Percentiles rank a stretch among this genome's conserved stretches.
Conservation (phyloP, 1,140 invertebrate species). For the Heliothis virescens region DNA sequence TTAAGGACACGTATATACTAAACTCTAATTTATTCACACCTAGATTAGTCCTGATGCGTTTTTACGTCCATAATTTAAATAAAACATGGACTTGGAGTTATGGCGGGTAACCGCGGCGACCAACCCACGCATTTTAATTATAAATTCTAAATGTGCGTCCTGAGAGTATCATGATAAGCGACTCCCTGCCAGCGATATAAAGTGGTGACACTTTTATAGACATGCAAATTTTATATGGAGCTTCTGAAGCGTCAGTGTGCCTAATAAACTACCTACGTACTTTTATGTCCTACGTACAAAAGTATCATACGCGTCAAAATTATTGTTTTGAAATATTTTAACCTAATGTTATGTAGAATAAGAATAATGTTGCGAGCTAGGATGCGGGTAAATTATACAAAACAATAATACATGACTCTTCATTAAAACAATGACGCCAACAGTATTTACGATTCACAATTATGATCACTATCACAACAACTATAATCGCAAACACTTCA, state of each 20-base stretch:
- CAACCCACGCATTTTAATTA: conserved; percentile 33
- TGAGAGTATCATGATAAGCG: conserved; percentile 25
- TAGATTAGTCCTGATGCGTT: conserved; percentile 15
- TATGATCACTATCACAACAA: no score
- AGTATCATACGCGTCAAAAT: no score
- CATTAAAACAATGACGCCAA: no score
- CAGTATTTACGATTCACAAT: no score
- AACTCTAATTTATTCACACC: conserved; percentile 5
- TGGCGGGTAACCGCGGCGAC: conserved; percentile 10
- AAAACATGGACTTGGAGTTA: conserved; percentile 4
- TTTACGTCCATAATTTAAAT: conserved; percentile 33
- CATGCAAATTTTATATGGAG: conserved; percentile 30
- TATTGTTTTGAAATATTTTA: no score
- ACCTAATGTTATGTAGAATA: no score
- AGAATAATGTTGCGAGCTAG: no score
- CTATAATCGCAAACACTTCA: no score
- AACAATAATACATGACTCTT: no score
- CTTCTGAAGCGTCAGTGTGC: background rate
- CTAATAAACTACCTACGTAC: background rate
- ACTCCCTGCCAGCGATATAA: conserved; percentile 15
- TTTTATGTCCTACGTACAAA: background rate
- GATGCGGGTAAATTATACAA: no score
- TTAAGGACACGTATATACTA: background rate
- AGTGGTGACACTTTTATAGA: conserved; percentile 32
- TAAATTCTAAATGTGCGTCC: conserved; percentile 39